Evolutionary conservation across 2,113 vertebrate genomes (phyloP), one percentile per base, ranked within the genome.

Genomic region (Daboia siamensis): DNA sequence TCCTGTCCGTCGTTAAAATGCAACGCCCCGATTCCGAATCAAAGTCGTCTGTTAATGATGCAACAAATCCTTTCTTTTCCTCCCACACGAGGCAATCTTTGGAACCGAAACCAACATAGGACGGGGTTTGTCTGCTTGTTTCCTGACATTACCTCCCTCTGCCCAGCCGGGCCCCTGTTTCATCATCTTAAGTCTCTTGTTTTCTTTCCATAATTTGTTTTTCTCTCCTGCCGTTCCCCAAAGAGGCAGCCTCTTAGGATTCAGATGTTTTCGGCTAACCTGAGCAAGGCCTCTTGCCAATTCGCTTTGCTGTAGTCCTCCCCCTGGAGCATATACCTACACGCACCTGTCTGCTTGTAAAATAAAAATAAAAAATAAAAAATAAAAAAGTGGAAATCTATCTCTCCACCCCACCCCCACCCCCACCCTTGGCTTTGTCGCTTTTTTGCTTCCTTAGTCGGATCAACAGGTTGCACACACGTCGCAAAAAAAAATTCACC

Each of bases 181-280:
- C 95, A 94, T 95, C 94, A 94, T 87, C 91, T 91, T 20, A 20
- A n/a, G 86, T 85, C 57, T 86, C 84, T 91, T 80, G 91, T 51
- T 87, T 94, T 94, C 92, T 91, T 85, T 86, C 61, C 88, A 59
- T 95, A 95, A 94, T 93, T 95, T 95, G 95, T 95, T 94, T 95
- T 95, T 93, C 87, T 91, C 89, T 26, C 86, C 57, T 8, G 29
- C 13, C n/a, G 56, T 90, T 39, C 93, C 89, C 33, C 2, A 33
- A 91, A 90, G 87, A 48, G 56, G 33, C 86, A 74, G 51, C 89
- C 93, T 69, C 93, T 15, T n/a, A 89, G 93, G 93, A 93, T 54
- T 48, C 51, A 89, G 48, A 69, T 91, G 93, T 93, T 93, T 91
- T 91, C 74, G 64, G 87, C 87, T 11, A 33, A 86, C 2, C 48